Evolutionary conservation across 2,888 invertebrate species (phyloP).

Genomic region (Drosophila planitibia): DNA sequence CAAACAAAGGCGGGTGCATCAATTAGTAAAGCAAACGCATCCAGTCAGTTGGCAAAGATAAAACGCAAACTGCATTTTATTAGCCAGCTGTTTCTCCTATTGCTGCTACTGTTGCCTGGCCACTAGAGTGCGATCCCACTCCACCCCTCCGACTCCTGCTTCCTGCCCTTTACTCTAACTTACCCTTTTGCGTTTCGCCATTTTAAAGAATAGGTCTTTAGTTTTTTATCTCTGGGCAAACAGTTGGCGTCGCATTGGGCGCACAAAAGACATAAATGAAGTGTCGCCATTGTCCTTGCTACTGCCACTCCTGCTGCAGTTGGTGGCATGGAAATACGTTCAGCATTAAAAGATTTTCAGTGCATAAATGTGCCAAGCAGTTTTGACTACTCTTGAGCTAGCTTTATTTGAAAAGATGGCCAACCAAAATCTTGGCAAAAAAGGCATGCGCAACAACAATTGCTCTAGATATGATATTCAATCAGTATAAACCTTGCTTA

Average conservation of each 20-base stretch:
- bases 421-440: not conserved
- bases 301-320: conserved; percentile 11
- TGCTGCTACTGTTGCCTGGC: not conserved
- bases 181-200: conserved; percentile 5
- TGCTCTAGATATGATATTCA: not conserved
- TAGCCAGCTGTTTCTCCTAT: conserved; percentile 29
- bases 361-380: conserved; percentile 43
- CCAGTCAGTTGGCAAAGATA: conserved; percentile 65
- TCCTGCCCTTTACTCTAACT: not conserved
- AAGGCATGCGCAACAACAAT: not conserved
- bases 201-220: conserved; percentile 34
- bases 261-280: conserved; percentile 69
- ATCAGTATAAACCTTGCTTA: not conserved
- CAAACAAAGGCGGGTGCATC: conserved; percentile 73
- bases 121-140: no score
- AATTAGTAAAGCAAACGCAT: conserved; percentile 76
- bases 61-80: conserved; percentile 68
- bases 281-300: conserved; percentile 65
- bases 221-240: conserved; percentile 68
- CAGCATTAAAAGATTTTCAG: conserved; percentile 71
- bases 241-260: conserved; percentile 67
- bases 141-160: not conserved
- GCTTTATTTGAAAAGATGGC: not conserved
- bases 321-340: conserved; percentile 63
- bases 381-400: conserved; percentile 20